Evolutionary conservation across 2,113 vertebrate genomes (phyloP), one percentile per base, ranked within the genome.

Genomic region (Anolis carolinensis): DNA sequence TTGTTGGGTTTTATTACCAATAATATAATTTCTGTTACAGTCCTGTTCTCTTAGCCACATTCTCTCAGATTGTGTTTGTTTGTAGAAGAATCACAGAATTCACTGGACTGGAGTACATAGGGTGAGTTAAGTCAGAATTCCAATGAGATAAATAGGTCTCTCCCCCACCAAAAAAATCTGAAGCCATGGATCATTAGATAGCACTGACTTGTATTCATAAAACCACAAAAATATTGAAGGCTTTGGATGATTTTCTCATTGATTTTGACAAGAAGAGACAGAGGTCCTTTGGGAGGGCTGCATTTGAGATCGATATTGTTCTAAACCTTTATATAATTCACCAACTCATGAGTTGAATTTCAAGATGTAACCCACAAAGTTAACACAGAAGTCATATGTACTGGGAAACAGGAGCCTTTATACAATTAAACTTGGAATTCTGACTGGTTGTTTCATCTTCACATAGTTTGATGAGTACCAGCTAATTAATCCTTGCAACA

Each of bases 381-480:
- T 92, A 91, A 89, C 65, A 90, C 81, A 82, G 89, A 91, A 95
- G 92, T 91, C 91, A 90, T 90, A 92, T 93, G 89, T 88, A 92
- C 90, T 90, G 83, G 89, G 87, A 87, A 93, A 84, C 90, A 91
- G 82, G 80, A 85, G 86, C 89, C 91, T 92, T 92, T 91, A 92
- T 90, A 92, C 93, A 92, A 94, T 94, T 92, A 94, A 59, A 92
- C 91, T 91, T 92, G 90, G 89, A 81, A 85, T 87, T 88, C 92
- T 88, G 86, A 87, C 84, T 87, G 65, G 65, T 75, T 86, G 91
- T 93, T 94, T 94, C 89, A 91, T 94, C 89, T 93, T 95, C 93
- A 93, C 94, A 94, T 88, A 74, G 81, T 52, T 92, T 93, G 91
- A 87, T 89, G 92, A 93, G 91, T 89, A 88, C 91, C 90, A 92